Conservation (phyloP, 2,888 invertebrate genomes). For the Abscondita cerata region DNA sequence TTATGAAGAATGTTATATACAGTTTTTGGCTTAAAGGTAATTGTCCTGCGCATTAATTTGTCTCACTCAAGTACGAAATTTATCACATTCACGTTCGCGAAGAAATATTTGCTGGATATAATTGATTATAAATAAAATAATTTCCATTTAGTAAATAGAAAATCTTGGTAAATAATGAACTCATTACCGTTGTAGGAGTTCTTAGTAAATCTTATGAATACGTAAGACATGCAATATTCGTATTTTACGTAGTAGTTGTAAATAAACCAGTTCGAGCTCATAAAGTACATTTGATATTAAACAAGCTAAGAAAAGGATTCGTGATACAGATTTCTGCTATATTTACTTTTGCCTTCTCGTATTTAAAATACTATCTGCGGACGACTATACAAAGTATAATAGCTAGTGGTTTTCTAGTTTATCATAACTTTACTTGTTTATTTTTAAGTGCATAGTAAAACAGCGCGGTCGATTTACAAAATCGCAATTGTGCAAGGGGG, state of each 20-base stretch:
- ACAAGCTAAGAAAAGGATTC: constrained; percentile 14
- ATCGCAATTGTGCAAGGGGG: too few species aligned
- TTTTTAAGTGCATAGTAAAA: too few species aligned
- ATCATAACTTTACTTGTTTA: neutral
- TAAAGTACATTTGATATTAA: constrained; percentile 19
- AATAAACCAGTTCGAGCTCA: constrained; percentile 18
- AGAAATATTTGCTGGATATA: constrained; percentile 18
- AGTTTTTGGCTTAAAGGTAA: too few species aligned
- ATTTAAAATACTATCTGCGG: constrained; percentile 9
- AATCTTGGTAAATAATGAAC: constrained; percentile 18
- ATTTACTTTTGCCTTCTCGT: constrained; percentile 4
- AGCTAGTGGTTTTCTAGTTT: neutral
- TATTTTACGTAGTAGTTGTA: constrained; percentile 20
- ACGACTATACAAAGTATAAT: neutral
- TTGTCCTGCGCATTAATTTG: too few species aligned
- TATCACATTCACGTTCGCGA: constrained; percentile 15
- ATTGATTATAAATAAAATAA: constrained; percentile 24
- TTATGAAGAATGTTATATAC: too few species aligned
- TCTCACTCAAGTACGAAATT: too few species aligned
- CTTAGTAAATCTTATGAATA: constrained; percentile 11
- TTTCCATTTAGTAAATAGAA: constrained; percentile 3
- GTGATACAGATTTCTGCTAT: constrained; percentile 15
- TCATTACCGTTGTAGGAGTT: constrained; percentile 20
- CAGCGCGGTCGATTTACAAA: too few species aligned
- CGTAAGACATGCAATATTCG: constrained; percentile 18